These are phyloP conservation scores for Drosophila bocqueti DNA, from an alignment of 1,140 invertebrate genomes.

Conservation along the genomic window DNA sequence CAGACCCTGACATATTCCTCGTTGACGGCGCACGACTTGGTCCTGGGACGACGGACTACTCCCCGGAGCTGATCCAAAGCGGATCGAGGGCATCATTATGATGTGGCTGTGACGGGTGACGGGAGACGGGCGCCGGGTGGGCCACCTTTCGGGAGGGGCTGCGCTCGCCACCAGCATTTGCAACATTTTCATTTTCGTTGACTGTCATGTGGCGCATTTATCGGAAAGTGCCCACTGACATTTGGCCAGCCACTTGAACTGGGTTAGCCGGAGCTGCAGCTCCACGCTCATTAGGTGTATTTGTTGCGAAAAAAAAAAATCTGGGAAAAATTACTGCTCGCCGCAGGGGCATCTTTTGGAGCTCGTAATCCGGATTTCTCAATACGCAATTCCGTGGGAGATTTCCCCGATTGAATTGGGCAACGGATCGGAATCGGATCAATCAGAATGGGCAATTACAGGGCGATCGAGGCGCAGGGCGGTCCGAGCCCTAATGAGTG, in stretches of 20 bases:
- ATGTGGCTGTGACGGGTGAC: slow-evolving; percentile 69
- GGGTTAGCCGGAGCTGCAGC: slow-evolving; percentile 65
- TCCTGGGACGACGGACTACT: slow-evolving; percentile 43
- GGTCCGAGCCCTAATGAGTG: slow-evolving; percentile 53
- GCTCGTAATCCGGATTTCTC: slow-evolving; percentile 56
- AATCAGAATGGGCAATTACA: slow-evolving; percentile 56
- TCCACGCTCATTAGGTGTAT: slow-evolving; percentile 69
- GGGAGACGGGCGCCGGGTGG: slow-evolving; percentile 6
- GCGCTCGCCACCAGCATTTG: slow-evolving; percentile 20
- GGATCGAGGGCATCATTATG: slow-evolving; percentile 82
- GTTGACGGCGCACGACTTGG: slow-evolving; percentile 78
- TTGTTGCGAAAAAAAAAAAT: slow-evolving; percentile 55
- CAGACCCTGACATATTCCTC: slow-evolving; percentile 81
- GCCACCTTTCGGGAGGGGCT: slow-evolving; percentile 77
- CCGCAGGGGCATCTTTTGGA: slow-evolving; percentile 31
- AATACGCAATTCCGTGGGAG: slow-evolving; percentile 68
- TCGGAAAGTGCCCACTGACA: slow-evolving; percentile 79
- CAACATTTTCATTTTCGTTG: slow-evolving; percentile 74
- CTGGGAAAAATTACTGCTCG: slow-evolving; percentile 20
- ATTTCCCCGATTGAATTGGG: slow-evolving; percentile 55
- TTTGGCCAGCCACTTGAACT: slow-evolving; percentile 76
- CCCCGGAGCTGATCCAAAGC: slow-evolving; percentile 47
- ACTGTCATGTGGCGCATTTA: slow-evolving; percentile 74
- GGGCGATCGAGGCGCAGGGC: slow-evolving; percentile 52
- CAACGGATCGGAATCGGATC: slow-evolving; percentile 33